Evolutionary conservation across 2,797 vertebrate species (phyloP), one percentile per base, ranked within the genome.

Genomic region (Chaetophractus vellerosus): DNA sequence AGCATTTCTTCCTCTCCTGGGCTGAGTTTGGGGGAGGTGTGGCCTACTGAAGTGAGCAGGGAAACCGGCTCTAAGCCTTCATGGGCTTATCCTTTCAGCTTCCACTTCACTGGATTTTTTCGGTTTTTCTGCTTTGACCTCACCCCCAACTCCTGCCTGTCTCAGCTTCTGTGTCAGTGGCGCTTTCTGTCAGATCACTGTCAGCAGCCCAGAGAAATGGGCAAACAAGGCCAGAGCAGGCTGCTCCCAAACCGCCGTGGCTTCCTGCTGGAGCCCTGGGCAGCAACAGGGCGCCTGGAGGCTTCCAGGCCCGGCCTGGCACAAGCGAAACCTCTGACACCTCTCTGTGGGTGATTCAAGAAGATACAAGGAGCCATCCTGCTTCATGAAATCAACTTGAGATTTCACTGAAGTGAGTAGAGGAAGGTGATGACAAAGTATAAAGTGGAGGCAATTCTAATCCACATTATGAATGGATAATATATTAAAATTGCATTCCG

Each of bases 151-250:
- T 94, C 92, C 66, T 86, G 85, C 82, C 79, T 81, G 33, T 80
- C 57, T 76, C 1, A 4, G 88, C 48, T 92, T 88, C 92, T 95
- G 85, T 94, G 90, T 88, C 82, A 68, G 14, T 76, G 92, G 90
- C 16, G 0, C 88, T 85, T 90, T 90, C 90, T 86, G 81, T 97
- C 95, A 88, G 93, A 91, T 96, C 93, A 78, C 69, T 91, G 93
- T 96, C 93, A 91, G 85, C 4, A 26, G 75, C 90, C 63, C 11
- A 10, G 91, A 74, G 87, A 94, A 88, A 90, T 15, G 59, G 90
- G 94, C 81, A 64, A 72, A 89, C 74, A 36, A 75, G 80, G 72
- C 74, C 75, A 41, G 76, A 26, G 66, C 10, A 1, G 2, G 59
- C 52, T 52, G 82, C 69, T 93, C 64, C 66, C 52, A 33, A 85